Evolutionary conservation across 2,113 vertebrate species (phyloP), one percentile per base, ranked within the genome.

Genomic region (Jacana jacana): DNA sequence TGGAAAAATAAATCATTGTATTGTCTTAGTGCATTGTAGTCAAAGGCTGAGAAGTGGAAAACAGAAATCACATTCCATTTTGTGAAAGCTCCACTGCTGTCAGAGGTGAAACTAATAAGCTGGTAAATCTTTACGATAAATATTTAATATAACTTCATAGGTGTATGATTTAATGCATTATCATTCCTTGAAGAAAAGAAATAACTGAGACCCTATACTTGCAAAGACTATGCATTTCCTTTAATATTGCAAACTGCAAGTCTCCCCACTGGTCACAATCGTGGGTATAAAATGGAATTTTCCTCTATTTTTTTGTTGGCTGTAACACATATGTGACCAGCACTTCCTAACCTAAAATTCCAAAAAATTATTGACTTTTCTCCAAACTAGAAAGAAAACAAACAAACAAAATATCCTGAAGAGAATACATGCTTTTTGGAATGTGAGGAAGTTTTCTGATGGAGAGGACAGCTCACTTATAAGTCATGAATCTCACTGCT

Each of bases 121-220:
- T 92, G 82, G 69, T 81, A 96, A 93, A 72, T 72, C 90, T 94
- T 92, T 81, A 70, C 71, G 44, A 95, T 97, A 94, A 97, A 97
- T 94, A 91, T 95, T 97, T 97, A 94, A 93, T 93, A 84, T 61
- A 90, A 81, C 93, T 94, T 90, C 69, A 86, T 68, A 92, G 82
- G 42, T 88, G 20, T 78, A 35, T 91, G 91, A 96, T 95, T 93
- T 94, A 94, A 51, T 88, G 48, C 76, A 57, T 93, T 92, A 96
- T 93, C 82, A 75, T 81, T 88, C 31, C 44, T 79, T 48, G 60
- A 93, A 94, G 75, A 88, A 86, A 88, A 72, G 77, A 92, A 95
- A 81, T 93, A 94, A n/a, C 23, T 73, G 54, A 68, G 63, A 86
- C 16, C 7, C 25, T 81, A 18, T 70, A 44, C 57, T 90, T 90